A percentile compares a stretch with the other conserved stretches of the same genome.
Conservation (phyloP, 2,888 invertebrate genomes). For the Periphyllus acericola region DNA sequence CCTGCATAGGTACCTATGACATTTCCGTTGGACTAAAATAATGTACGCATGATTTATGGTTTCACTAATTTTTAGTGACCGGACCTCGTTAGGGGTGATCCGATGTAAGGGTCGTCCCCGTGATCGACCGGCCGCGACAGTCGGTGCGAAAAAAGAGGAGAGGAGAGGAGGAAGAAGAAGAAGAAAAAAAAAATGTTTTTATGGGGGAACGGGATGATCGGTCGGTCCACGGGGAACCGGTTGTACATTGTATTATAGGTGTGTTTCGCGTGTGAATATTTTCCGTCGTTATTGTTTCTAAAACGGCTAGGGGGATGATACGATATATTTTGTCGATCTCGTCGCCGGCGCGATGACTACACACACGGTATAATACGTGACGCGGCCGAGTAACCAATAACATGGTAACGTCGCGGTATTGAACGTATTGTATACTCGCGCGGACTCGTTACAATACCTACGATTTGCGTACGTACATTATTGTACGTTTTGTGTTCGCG, state of each 20-base stretch:
- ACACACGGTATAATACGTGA: too few species aligned
- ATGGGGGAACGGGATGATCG: conserved; percentile 14
- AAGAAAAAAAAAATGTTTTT: background rate
- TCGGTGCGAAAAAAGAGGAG: too few species aligned
- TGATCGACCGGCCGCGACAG: background rate
- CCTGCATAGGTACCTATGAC: too few species aligned
- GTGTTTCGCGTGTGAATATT: conserved; percentile 51
- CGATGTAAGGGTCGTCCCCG: background rate
- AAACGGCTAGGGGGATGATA: background rate
- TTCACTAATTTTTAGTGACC: conserved; percentile 15
- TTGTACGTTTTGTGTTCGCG: too few species aligned
- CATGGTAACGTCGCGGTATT: background rate
- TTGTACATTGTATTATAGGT: background rate
- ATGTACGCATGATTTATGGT: background rate
- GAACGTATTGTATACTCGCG: too few species aligned
- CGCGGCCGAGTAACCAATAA: too few species aligned
- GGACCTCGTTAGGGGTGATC: background rate
- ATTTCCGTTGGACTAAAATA: background rate
- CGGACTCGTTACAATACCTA: too few species aligned
- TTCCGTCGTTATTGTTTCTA: conserved; percentile 41
- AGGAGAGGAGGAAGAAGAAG: too few species aligned
- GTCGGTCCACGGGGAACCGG: conserved; percentile 30
- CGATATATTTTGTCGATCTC: conserved; percentile 1
- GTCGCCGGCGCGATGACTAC: background rate
- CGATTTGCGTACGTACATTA: too few species aligned